A percentile compares a stretch with the other conserved stretches of the same genome.
phyloP scores from a whole-genome alignment of 2,888 invertebrate species.

The Chrysolina oricalcia region DNA sequence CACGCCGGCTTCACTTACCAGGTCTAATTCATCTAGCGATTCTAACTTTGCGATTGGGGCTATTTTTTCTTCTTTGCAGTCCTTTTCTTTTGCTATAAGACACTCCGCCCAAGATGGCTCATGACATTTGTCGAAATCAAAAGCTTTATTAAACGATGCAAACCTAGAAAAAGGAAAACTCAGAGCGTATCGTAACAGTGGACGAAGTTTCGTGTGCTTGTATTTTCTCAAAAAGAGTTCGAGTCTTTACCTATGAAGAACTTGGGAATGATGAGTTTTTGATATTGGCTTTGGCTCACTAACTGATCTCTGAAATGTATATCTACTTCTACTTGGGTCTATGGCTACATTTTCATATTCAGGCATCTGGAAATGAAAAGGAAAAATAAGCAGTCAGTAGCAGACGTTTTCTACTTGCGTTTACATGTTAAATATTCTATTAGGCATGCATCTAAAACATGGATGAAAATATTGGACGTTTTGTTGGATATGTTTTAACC shows the following conservation, averaged over 20 bases:
- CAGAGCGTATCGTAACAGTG: not conserved
- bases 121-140: constrained; percentile 68
- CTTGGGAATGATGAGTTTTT: constrained; percentile 69
- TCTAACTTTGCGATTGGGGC: constrained; percentile 80
- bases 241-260: constrained; percentile 68
- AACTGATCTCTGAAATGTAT: constrained; percentile 70
- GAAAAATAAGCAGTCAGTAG: constrained; percentile 8
- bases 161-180: constrained; percentile 63
- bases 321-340: constrained; percentile 66
- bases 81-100: constrained; percentile 60
- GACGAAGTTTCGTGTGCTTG: not conserved
- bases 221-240: not conserved
- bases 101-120: constrained; percentile 63
- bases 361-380: constrained; percentile 63
- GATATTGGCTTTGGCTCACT: constrained; percentile 72
- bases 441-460: constrained; percentile 9
- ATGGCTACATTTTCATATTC: constrained; percentile 69
- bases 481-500: no score
- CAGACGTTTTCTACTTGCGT: constrained; percentile 2
- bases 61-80: constrained; percentile 66
- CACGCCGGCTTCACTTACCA: constrained; percentile 66
- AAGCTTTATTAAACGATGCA: constrained; percentile 70
- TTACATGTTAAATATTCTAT: not conserved
- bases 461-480: no score
- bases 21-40: constrained; percentile 78